phyloP scores from a whole-genome alignment of 2,113 vertebrate genomes.

The Mesitornis unicolor region DNA sequence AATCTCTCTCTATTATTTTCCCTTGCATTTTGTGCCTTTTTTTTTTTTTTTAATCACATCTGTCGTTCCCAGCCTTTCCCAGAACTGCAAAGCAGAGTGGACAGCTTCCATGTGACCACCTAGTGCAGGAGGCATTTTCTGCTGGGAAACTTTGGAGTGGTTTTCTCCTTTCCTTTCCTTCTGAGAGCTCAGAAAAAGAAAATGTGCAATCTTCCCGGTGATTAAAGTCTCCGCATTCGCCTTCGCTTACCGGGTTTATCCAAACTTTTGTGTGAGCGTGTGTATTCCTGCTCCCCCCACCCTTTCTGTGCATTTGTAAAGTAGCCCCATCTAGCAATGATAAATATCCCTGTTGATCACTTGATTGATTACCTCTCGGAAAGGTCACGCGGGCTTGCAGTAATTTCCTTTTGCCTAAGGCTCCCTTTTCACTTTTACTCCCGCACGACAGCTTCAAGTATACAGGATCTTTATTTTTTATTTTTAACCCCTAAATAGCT shows the following conservation, averaged over 20 bases:
- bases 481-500: slow-evolving; percentile 88
- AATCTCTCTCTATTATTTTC: slow-evolving; percentile 35
- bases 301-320: slow-evolving; percentile 68
- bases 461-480: slow-evolving; percentile 86
- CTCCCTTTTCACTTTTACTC: slow-evolving; percentile 97
- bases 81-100: neutral
- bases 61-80: slow-evolving; percentile 24
- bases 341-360: slow-evolving; percentile 99
- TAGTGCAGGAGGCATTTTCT: slow-evolving; percentile 28
- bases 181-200: neutral
- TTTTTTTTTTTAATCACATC: neutral
- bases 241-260: slow-evolving; percentile 57
- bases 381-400: slow-evolving; percentile 95
- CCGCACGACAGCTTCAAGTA: slow-evolving; percentile 83
- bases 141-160: neutral
- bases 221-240: slow-evolving; percentile 52
- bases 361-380: slow-evolving; percentile 99
- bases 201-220: slow-evolving; percentile 17
- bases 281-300: neutral
- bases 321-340: slow-evolving; percentile 89
- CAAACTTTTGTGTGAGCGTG: slow-evolving; percentile 62
- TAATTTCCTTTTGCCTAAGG: slow-evolving; percentile 98
- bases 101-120: slow-evolving; percentile 32
- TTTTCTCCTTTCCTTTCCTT: slow-evolving; percentile 26
- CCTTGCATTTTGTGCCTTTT: neutral